phyloP scores from a whole-genome alignment of 2,113 vertebrate species.

The Notarius lentiginosus region DNA sequence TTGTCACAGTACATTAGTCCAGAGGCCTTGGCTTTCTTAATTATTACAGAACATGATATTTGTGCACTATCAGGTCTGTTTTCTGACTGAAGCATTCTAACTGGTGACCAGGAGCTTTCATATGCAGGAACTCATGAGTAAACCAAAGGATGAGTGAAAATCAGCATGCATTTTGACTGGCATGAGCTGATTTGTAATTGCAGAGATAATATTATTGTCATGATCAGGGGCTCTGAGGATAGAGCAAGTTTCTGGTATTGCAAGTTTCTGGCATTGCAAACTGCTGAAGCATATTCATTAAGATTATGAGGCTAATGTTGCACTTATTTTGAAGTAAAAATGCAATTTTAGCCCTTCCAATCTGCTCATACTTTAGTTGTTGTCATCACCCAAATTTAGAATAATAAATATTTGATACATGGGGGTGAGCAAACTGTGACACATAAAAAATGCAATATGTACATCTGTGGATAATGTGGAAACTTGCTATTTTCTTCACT shows the following conservation, averaged over 20 bases:
- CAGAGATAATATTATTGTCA: not conserved
- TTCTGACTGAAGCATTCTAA: not conserved
- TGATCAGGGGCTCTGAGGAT: not conserved
- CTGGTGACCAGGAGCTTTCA: not conserved
- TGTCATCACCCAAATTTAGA: not conserved
- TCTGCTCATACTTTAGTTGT: not conserved
- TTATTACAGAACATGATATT: not conserved
- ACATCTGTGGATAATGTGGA: not conserved
- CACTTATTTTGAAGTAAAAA: not conserved
- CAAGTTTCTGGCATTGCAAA: not conserved
- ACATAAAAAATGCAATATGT: not conserved
- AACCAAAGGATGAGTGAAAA: not conserved
- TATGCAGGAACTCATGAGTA: not conserved
- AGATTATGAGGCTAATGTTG: not conserved
- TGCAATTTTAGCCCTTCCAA: not conserved
- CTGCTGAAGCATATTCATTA: not conserved
- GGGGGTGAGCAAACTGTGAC: not conserved
- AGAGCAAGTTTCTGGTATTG: not conserved
- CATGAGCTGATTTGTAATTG: not conserved
- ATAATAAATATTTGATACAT: not conserved
- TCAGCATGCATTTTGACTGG: not conserved
- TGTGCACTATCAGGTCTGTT: not conserved
- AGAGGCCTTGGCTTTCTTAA: not conserved
- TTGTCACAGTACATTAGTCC: not conserved
- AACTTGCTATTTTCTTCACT: not conserved